These are phyloP conservation scores for Epinephelus moara DNA, from an alignment of 2,113 vertebrate species.

Conservation along the genomic window DNA sequence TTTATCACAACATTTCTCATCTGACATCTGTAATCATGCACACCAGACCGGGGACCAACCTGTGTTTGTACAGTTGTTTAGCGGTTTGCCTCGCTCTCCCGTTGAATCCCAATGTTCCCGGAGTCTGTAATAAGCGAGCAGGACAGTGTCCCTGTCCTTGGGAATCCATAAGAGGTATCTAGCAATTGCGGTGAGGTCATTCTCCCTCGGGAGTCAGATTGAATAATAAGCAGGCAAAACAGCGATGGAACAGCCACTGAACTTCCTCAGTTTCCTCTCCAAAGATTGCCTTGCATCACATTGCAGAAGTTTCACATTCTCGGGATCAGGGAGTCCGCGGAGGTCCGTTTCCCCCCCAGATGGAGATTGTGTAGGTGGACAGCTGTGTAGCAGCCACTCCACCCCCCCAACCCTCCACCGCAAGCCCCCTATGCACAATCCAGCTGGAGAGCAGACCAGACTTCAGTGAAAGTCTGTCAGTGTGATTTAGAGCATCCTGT, in stretches of 20 bases:
- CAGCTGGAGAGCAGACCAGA: conserved; percentile 65
- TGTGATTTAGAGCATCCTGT: conserved; percentile 60
- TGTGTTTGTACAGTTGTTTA: conserved; percentile 78
- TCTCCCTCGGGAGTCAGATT: conserved; percentile 38
- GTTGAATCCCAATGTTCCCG: conserved; percentile 29
- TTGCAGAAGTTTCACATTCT: conserved; percentile 25
- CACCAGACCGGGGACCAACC: conserved; percentile 57
- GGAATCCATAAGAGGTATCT: conserved; percentile 52
- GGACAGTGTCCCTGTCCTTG: conserved; percentile 55
- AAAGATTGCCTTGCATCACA: conserved; percentile 55
- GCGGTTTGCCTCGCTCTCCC: conserved; percentile 60
- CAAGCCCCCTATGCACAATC: conserved; percentile 1
- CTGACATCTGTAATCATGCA: conserved; percentile 71
- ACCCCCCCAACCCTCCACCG: neutral
- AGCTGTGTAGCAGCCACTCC: conserved; percentile 60
- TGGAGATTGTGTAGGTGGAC: conserved; percentile 69
- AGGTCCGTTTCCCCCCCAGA: conserved; percentile 26
- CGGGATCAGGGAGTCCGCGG: conserved; percentile 13
- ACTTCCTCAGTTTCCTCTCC: conserved; percentile 55
- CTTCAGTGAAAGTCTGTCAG: conserved; percentile 23
- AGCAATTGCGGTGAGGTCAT: conserved; percentile 56
- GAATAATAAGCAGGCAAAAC: conserved; percentile 62
- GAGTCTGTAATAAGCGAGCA: conserved; percentile 69
- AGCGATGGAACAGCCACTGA: conserved; percentile 9
- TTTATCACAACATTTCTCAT: conserved; percentile 55